Evolutionary conservation across 30 jellyfish, hydroid and myxozoan species (phyloP).

Genomic region (Pelagia noctiluca): DNA sequence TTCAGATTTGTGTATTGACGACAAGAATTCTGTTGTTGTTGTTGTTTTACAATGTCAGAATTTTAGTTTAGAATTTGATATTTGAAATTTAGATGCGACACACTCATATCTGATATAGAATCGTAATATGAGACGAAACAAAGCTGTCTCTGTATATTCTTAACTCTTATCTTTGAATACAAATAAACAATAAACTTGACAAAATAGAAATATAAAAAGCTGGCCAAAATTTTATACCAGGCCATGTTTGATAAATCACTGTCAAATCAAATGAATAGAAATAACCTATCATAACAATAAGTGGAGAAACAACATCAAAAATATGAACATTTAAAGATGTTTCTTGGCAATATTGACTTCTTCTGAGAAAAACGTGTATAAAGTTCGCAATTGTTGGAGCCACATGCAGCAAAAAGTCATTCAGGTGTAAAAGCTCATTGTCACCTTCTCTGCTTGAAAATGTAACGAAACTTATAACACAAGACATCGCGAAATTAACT

Average conservation of each 20-base stretch:
- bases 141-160: no score
- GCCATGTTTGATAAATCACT: neutral
- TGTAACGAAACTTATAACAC: conserved; percentile 20
- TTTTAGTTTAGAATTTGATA: no score
- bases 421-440: conserved; percentile 4
- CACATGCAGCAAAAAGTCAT: conserved; percentile 38
- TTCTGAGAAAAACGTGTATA: conserved; percentile 8
- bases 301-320: conserved; percentile 34
- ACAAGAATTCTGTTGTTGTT: no score
- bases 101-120: no score
- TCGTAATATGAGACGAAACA: no score
- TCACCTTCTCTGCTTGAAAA: conserved; percentile 29
- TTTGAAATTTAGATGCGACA: no score
- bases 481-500: conserved; percentile 48
- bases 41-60: no score
- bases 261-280: conserved; percentile 3
- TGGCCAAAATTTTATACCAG: conserved; percentile 1
- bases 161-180: conserved; percentile 47
- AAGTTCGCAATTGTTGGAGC: conserved; percentile 42
- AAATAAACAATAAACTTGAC: neutral
- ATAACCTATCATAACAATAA: neutral
- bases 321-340: neutral
- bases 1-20: no score
- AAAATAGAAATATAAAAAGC: neutral
- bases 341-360: neutral